phyloP scores from a whole-genome alignment of 2,113 vertebrate species.

The Microcebus jonahi region DNA sequence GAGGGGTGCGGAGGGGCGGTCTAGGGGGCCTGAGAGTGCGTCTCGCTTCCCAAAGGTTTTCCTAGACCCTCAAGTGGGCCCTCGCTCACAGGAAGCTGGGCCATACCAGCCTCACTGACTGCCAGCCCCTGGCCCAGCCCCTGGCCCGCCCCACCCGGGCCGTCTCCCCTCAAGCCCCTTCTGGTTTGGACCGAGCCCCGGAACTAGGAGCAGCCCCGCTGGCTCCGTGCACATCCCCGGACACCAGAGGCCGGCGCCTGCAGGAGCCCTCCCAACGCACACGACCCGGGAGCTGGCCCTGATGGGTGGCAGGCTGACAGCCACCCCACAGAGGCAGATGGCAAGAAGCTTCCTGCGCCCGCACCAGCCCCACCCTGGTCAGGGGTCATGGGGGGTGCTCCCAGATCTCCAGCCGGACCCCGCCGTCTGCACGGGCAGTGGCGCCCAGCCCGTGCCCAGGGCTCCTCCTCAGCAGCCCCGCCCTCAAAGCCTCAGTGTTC shows the following conservation, averaged over 20 bases:
- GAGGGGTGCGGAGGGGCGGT: too few species aligned
- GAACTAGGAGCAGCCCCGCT: background rate
- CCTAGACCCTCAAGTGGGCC: background rate
- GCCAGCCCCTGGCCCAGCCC: background rate
- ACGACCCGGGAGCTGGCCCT: background rate
- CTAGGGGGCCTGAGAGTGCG: too few species aligned
- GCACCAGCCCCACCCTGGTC: background rate
- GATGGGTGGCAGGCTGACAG: background rate
- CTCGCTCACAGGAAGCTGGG: background rate
- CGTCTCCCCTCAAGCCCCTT: background rate
- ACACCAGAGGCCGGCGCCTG: background rate
- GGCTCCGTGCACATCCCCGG: background rate
- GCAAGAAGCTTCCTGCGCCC: background rate
- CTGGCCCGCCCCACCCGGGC: background rate
- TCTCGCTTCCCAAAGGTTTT: background rate
- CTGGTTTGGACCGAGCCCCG: background rate
- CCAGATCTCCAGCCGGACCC: background rate
- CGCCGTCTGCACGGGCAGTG: background rate
- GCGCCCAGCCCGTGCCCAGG: background rate
- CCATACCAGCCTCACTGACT: rapidly evolving
- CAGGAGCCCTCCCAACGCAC: background rate
- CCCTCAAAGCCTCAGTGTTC: background rate
- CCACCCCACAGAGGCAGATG: background rate
- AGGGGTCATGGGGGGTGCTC: background rate
- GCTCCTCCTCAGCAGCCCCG: background rate